phyloP scores from a whole-genome alignment of 92 coral and sea anemone genomes.

The Bergia puertoricense region DNA sequence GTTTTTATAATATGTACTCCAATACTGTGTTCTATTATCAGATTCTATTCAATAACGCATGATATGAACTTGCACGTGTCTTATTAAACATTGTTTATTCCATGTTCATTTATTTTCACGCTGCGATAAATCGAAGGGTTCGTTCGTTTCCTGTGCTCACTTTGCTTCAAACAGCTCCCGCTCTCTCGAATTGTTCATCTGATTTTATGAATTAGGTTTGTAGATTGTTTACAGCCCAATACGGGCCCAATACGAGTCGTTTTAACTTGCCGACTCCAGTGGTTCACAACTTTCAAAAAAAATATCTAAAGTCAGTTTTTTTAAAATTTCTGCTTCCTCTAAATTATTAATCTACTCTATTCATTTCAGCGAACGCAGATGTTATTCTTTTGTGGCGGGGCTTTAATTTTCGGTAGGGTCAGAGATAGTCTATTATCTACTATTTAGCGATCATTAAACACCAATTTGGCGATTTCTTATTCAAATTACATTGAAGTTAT shows the following conservation, averaged over 20 bases:
- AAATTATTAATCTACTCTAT: slow-evolving; percentile 5
- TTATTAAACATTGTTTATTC: background rate
- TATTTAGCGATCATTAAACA: background rate
- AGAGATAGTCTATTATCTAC: background rate
- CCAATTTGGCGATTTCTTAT: background rate
- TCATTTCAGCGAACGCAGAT: background rate
- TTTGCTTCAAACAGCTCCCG: background rate
- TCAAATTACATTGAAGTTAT: too few relatives aligned
- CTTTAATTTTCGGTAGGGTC: background rate
- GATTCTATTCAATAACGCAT: background rate
- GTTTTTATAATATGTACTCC: background rate
- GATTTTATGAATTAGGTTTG: background rate
- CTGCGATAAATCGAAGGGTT: background rate
- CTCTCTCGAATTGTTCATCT: slow-evolving; percentile 6
- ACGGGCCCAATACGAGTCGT: background rate
- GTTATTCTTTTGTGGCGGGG: background rate
- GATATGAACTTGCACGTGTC: background rate
- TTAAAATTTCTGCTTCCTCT: background rate
- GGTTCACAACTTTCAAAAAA: background rate
- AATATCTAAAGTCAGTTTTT: background rate
- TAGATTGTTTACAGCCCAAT: background rate
- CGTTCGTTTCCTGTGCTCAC: background rate
- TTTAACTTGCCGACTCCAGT: background rate
- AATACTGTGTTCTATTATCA: background rate
- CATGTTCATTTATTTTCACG: background rate